A percentile compares a stretch with the other conserved stretches of the same genome.
phyloP scores from a whole-genome alignment of 2,888 invertebrate genomes.

The Meghimatium bilineatum region DNA sequence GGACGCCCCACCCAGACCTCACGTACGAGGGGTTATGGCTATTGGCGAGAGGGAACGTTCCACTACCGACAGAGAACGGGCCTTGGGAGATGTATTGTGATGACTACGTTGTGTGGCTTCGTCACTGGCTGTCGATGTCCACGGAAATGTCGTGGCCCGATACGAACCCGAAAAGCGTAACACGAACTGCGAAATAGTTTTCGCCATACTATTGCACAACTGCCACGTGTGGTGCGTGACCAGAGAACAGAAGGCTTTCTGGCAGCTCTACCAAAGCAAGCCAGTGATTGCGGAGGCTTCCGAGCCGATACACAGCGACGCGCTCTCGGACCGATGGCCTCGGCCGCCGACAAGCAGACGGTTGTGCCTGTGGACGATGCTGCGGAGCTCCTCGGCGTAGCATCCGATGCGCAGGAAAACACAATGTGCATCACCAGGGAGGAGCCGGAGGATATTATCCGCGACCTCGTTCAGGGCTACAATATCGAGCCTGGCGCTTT shows the following conservation, averaged over 20 bases:
- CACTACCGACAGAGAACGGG: background rate
- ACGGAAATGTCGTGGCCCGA: background rate
- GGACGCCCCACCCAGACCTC: background rate
- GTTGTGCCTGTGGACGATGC: background rate
- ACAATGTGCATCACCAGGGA: background rate
- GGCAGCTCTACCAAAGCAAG: background rate
- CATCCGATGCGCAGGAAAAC: background rate
- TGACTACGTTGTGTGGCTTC: background rate
- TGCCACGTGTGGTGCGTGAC: background rate
- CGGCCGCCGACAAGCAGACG: background rate
- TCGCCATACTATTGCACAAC: background rate
- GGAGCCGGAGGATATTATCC: background rate
- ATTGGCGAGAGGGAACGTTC: background rate
- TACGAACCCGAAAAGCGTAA: background rate
- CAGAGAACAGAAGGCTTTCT: background rate
- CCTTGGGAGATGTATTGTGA: background rate
- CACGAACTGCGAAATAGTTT: background rate
- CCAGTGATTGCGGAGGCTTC: background rate
- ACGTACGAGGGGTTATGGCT: background rate
- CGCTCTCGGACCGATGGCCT: background rate
- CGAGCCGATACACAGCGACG: background rate
- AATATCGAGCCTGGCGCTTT: background rate
- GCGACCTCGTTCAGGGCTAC: background rate
- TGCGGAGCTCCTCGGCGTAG: background rate
- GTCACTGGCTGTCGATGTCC: background rate